Evolutionary conservation across 2,113 vertebrate genomes (phyloP).

Genomic region (Mixornis gularis): DNA sequence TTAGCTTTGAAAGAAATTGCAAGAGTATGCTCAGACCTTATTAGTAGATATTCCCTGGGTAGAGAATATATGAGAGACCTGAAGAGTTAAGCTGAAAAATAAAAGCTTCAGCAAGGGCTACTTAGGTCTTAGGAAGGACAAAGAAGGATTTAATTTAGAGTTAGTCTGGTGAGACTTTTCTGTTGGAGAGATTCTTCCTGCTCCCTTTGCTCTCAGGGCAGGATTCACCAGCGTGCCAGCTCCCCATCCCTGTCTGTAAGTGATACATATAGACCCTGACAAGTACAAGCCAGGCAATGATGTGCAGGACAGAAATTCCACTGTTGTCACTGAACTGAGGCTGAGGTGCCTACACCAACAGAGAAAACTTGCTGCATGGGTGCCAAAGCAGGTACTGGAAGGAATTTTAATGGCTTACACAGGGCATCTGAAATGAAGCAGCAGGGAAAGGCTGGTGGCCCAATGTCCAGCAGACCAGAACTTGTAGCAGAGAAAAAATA

Average conservation of each 20-base stretch:
- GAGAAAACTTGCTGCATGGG: not conserved
- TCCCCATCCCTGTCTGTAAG: not conserved
- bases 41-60: not conserved
- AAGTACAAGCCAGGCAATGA: not conserved
- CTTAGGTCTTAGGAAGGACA: not conserved
- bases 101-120: not conserved
- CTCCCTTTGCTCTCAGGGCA: not conserved
- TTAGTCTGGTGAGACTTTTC: not conserved
- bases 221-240: not conserved
- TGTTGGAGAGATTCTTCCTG: not conserved
- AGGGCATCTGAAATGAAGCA: not conserved
- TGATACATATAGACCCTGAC: not conserved
- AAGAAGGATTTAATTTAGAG: not conserved
- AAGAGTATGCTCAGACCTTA: not conserved
- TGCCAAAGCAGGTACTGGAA: not conserved
- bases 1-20: constrained; percentile 19
- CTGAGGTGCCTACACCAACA: not conserved
- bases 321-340: not conserved
- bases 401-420: not conserved
- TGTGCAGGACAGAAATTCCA: not conserved
- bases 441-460: not conserved
- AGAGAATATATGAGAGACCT: not conserved
- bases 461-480: not conserved
- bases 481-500: not conserved
- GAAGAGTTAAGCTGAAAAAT: not conserved